These are phyloP conservation scores for Gobiocypris rarus DNA, from an alignment of 2,113 vertebrate species.

Conservation along the genomic window DNA sequence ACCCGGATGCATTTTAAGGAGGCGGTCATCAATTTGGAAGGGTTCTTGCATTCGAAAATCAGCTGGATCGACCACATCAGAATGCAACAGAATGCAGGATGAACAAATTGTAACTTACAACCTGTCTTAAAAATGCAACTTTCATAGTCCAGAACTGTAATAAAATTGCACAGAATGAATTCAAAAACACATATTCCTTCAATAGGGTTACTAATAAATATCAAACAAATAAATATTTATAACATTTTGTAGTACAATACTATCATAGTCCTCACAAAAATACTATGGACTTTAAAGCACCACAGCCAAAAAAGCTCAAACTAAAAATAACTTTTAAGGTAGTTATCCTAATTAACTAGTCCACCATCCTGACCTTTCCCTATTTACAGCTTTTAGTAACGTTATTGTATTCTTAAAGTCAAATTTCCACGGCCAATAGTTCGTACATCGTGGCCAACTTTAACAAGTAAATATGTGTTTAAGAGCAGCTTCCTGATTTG, in stretches of 20 bases:
- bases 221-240: not conserved
- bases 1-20: not conserved
- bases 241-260: not conserved
- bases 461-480: not conserved
- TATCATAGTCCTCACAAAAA: not conserved
- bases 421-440: not conserved
- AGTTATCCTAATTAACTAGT: not conserved
- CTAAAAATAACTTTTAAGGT: no score
- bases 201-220: not conserved
- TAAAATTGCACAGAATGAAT: not conserved
- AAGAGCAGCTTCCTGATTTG: slow-evolving; percentile 5
- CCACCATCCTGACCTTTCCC: not conserved
- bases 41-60: not conserved
- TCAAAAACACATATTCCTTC: not conserved
- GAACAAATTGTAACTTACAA: not conserved
- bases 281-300: not conserved
- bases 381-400: not conserved
- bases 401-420: not conserved
- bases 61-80: not conserved
- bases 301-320: not conserved
- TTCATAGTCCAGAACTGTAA: not conserved
- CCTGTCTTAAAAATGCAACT: not conserved
- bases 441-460: not conserved
- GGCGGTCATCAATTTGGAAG: not conserved
- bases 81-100: not conserved